Percentiles rank a stretch among this genome's conserved stretches.
Evolutionary conservation across 1,140 invertebrate genomes (phyloP).

Genomic region (Stegodyphus mimosarum): DNA sequence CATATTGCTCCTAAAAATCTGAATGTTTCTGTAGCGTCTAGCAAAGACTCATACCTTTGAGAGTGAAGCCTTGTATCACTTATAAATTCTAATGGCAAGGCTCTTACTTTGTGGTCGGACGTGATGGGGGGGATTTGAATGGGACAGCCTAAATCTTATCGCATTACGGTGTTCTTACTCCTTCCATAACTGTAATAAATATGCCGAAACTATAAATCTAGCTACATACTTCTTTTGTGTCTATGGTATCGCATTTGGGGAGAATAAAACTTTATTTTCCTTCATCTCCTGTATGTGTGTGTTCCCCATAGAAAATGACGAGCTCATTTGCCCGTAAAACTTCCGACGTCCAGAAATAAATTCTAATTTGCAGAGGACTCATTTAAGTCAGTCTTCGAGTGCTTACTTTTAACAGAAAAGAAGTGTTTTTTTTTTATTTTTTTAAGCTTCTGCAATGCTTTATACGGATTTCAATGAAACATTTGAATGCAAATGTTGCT

Average conservation of each 20-base stretch:
- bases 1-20: conserved; percentile 39
- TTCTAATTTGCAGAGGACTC: conserved; percentile 27
- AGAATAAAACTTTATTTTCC: conserved; percentile 40
- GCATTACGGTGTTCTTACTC: conserved; percentile 52
- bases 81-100: conserved; percentile 57
- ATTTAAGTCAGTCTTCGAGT: too few relatives aligned
- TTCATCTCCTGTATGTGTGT: conserved; percentile 2
- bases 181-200: conserved; percentile 59
- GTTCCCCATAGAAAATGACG: conserved; percentile 37
- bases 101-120: conserved; percentile 12
- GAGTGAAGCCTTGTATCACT: conserved; percentile 6
- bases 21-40: conserved; percentile 14
- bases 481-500: too few relatives aligned
- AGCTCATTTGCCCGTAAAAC: conserved; percentile 47
- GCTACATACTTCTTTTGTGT: conserved; percentile 44
- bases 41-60: not conserved
- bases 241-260: conserved; percentile 28
- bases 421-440: not conserved
- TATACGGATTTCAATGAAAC: too few relatives aligned
- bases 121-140: conserved; percentile 43
- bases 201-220: conserved; percentile 59
- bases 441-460: not conserved
- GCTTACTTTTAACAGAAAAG: too few relatives aligned
- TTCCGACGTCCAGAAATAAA: conserved; percentile 25
- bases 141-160: conserved; percentile 51